These are phyloP conservation scores for Planiliza haematocheilus DNA, from an alignment of 2,113 vertebrate species.

Conservation along the genomic window DNA sequence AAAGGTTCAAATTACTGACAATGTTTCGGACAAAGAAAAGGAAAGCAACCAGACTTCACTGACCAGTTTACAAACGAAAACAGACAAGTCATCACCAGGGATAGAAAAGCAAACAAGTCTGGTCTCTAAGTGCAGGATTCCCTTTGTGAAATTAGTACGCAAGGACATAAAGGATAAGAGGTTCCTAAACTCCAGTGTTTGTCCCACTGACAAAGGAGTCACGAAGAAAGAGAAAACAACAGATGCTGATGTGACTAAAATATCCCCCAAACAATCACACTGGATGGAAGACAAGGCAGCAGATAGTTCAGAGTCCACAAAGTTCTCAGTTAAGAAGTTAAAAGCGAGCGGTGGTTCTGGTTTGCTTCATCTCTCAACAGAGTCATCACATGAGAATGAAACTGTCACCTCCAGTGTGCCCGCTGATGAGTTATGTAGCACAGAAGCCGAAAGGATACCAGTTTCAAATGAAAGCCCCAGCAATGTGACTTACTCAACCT, in stretches of 20 bases:
- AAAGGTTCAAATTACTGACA: constrained; percentile 14
- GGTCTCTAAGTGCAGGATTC: constrained; percentile 60
- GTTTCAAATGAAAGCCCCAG: constrained; percentile 22
- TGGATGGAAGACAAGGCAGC: neutral
- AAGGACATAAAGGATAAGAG: constrained; percentile 58
- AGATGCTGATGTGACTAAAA: neutral
- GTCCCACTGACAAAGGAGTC: constrained; percentile 20
- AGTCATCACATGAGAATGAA: constrained; percentile 20
- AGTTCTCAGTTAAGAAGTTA: constrained; percentile 54
- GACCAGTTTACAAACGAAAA: constrained; percentile 16
- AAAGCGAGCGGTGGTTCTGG: constrained; percentile 27
- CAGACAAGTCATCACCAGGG: constrained; percentile 19
- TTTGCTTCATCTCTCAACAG: constrained; percentile 38
- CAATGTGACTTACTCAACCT: neutral
- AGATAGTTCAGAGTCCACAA: constrained; percentile 23
- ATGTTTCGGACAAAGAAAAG: constrained; percentile 31
- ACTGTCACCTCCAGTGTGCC: neutral
- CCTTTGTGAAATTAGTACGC: constrained; percentile 73
- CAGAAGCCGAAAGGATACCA: constrained; percentile 13
- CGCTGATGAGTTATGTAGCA: neutral
- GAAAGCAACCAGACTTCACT: neutral
- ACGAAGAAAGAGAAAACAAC: constrained; percentile 32
- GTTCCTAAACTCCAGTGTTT: constrained; percentile 23
- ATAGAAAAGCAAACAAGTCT: constrained; percentile 47
- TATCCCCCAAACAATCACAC: constrained; percentile 27